A percentile compares a stretch with the other conserved stretches of the same genome.
These are phyloP conservation scores for Tragopan temminckii DNA, from an alignment of 2,797 vertebrate genomes.

Conservation along the genomic window DNA sequence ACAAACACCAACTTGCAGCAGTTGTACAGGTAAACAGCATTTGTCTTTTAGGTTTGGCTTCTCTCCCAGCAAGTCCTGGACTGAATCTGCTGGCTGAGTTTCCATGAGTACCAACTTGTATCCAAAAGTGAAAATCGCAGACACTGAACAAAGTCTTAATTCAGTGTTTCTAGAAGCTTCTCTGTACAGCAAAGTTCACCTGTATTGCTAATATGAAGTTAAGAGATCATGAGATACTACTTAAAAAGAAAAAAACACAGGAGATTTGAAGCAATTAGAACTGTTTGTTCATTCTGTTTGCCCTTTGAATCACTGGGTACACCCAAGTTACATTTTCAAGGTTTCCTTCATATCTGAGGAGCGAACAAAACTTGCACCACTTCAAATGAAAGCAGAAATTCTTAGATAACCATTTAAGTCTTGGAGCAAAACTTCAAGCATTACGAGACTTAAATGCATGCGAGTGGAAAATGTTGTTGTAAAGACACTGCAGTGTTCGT, in stretches of 20 bases:
- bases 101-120: not conserved
- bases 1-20: not conserved
- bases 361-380: not conserved
- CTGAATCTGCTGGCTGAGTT: not conserved
- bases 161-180: not conserved
- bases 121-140: not conserved
- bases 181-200: not conserved
- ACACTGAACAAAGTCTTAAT: not conserved
- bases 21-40: not conserved
- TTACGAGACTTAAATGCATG: not conserved
- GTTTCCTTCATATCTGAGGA: not conserved
- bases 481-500: not conserved
- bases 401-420: not conserved
- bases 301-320: not conserved
- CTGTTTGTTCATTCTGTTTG: not conserved
- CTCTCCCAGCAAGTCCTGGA: not conserved
- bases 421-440: not conserved
- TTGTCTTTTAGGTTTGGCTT: not conserved
- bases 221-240: not conserved
- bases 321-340: not conserved
- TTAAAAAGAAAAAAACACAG: not conserved
- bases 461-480: not conserved
- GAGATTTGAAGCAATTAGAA: not conserved
- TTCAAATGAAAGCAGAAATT: not conserved
- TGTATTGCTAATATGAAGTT: not conserved